Percentiles rank a stretch among this genome's conserved stretches.
These are phyloP conservation scores for Mastigias papua DNA, from an alignment of 30 jellyfish, hydroid and myxozoan species.

Conservation along the genomic window DNA sequence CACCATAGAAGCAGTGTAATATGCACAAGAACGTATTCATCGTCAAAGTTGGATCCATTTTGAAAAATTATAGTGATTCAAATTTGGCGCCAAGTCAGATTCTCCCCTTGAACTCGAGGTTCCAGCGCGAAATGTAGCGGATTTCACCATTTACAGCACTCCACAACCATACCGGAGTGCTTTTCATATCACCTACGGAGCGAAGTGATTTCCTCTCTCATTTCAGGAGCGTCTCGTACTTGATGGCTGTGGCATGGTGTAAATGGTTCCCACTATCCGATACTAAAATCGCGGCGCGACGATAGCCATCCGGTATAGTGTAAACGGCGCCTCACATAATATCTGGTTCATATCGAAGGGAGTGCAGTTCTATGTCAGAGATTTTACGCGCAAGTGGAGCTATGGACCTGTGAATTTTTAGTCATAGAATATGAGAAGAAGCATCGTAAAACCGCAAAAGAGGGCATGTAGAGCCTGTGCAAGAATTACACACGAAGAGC, in stretches of 20 bases:
- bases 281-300: neutral
- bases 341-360: too few species aligned
- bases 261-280: neutral
- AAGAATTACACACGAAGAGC: too few species aligned
- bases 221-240: neutral
- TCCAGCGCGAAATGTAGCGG: conserved; percentile 7
- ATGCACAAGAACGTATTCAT: conserved; percentile 11
- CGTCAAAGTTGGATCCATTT: neutral
- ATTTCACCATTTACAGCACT: neutral
- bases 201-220: neutral
- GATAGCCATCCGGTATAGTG: conserved; percentile 24
- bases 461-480: too few species aligned
- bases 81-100: neutral
- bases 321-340: too few species aligned
- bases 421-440: too few species aligned
- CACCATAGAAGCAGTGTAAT: conserved; percentile 11
- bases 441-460: too few species aligned
- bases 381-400: too few species aligned
- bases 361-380: too few species aligned
- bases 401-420: too few species aligned
- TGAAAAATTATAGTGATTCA: neutral
- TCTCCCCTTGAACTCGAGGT: conserved; percentile 17
- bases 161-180: conserved; percentile 7
- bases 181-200: neutral
- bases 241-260: neutral